Evolutionary conservation across 2,797 vertebrate genomes (phyloP).

Genomic region (Galagoides demidoff): DNA sequence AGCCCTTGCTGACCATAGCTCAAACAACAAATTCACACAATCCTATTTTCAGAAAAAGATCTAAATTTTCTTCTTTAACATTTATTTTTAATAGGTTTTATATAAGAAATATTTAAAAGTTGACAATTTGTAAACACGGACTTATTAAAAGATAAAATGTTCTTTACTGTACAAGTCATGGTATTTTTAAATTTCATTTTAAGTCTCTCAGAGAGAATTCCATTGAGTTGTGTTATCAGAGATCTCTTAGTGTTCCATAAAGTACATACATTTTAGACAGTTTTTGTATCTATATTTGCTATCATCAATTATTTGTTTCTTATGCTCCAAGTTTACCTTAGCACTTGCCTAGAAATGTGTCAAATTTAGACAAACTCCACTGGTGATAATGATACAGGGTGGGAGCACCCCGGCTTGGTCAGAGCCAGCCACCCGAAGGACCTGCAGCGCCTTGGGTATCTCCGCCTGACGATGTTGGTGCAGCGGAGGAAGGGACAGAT

Average conservation of each 20-base stretch:
- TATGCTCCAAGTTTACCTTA: neutral
- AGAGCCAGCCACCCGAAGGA: too few species aligned
- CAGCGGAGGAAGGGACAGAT: too few species aligned
- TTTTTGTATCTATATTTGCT: neutral
- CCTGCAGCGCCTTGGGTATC: too few species aligned
- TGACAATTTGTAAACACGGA: neutral
- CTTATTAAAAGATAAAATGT: neutral
- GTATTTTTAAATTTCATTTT: neutral
- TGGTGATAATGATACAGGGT: neutral
- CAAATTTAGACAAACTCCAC: neutral
- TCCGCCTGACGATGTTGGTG: too few species aligned
- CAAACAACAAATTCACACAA: neutral
- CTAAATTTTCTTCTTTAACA: neutral
- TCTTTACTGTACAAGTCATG: neutral
- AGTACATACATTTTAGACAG: neutral
- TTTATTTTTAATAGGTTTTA: neutral
- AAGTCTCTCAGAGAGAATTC: neutral
- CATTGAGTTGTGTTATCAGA: neutral
- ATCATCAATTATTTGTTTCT: neutral
- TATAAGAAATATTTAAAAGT: neutral
- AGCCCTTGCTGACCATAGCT: rapidly evolving
- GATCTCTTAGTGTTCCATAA: neutral
- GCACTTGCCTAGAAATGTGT: neutral
- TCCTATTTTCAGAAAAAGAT: neutral
- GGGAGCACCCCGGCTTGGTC: too few species aligned